Evolutionary conservation across 2,113 vertebrate species (phyloP).

Genomic region (Patagioenas fasciata): DNA sequence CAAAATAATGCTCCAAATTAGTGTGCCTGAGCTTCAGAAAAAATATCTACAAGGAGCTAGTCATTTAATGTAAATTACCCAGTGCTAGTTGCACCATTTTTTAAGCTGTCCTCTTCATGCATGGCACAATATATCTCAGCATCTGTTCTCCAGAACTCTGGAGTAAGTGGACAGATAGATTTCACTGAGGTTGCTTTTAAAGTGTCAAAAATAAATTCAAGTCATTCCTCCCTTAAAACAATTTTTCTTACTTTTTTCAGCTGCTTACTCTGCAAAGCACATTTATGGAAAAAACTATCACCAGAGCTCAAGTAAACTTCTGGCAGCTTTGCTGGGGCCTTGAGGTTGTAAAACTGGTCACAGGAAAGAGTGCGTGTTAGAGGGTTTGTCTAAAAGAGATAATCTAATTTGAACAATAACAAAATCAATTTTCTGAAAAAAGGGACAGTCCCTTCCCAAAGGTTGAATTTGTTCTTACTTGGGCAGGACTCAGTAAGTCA

Average conservation of each 20-base stretch:
- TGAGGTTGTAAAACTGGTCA: neutral
- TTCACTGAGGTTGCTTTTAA: neutral
- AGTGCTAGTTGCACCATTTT: neutral
- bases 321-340: neutral
- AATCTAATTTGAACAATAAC: neutral
- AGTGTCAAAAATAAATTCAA: neutral
- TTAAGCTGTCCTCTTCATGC: neutral
- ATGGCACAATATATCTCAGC: neutral
- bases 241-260: neutral
- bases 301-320: neutral
- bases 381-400: neutral
- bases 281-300: neutral
- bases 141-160: neutral
- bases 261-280: neutral
- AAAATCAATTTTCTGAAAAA: neutral
- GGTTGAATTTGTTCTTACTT: neutral
- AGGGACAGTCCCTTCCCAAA: neutral
- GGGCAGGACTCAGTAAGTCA: neutral
- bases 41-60: neutral
- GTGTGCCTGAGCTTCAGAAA: neutral
- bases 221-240: neutral
- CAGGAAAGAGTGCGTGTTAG: neutral
- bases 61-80: neutral
- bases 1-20: neutral
- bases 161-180: no score